Evolutionary conservation across 1,140 invertebrate genomes (phyloP), one percentile per base, ranked within the genome.

Genomic region (Steinernema feltiae): DNA sequence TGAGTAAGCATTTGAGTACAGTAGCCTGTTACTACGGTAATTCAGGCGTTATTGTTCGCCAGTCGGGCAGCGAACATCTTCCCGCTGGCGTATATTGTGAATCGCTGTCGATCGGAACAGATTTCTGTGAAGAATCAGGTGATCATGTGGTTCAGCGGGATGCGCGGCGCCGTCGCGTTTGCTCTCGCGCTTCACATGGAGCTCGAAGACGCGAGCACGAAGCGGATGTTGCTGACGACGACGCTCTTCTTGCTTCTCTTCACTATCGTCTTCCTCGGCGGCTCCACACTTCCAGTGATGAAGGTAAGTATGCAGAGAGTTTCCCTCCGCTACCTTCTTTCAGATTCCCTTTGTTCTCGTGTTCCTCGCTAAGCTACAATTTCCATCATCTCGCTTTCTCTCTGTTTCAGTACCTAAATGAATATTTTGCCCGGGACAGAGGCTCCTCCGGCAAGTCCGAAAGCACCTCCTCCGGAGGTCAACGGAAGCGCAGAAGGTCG

Each of bases 71-170:
- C 93, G 63, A 99, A 98, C 85, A 98, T 99, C 76, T 99, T 97
- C 86, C 97, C 97, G 21, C 87, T 99, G 17, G 93, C 94, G 1
- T 90, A 93, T 81, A 88, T 98, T 7, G 92, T 95, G 3, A 99
- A 99, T 87, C 92, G 92, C 86, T 99, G 98, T 87, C 90, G 95
- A 31, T 72, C 75, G 46, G 94, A 97, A 86, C 95, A 98, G 88
- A 98, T 99, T 69, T 97, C 94, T 0, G 92, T 92, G 83, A 95
- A 95, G 88, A 98, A 97, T 93, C 96, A 97, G 91, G 97, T 98
- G 84, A 97, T 99, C 69, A 98, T 98, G 95, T 98, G 95, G 95
- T 98, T 98, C 85, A 97, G 94, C 87, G 92, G 92, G 90, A 87
- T 88, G 89, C 90, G 96, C 53, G 97, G 97, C 35, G 97, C 96